A percentile compares a stretch with the other conserved stretches of the same genome.
Evolutionary conservation across 2,113 vertebrate species (phyloP).

Genomic region (Fregata magnificens): DNA sequence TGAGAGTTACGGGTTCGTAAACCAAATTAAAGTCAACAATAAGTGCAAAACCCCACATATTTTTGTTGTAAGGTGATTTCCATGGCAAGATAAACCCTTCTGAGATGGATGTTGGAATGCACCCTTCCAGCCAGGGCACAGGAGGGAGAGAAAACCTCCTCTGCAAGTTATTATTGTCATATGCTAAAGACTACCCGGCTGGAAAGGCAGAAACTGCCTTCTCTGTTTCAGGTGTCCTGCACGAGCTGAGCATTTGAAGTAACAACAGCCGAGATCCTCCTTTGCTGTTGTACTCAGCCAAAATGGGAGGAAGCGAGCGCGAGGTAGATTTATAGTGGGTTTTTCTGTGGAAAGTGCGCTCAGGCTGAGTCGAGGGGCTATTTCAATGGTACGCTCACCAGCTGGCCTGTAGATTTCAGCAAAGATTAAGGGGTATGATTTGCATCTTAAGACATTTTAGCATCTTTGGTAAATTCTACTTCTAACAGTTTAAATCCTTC

Average conservation of each 20-base stretch:
- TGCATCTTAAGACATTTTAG: background rate
- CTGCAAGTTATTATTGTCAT: background rate
- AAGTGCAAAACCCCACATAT: fast-evolving
- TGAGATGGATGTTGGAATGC: background rate
- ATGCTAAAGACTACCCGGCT: background rate
- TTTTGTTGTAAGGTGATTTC: background rate
- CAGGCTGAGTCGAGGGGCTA: background rate
- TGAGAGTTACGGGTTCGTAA: background rate
- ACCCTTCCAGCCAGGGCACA: background rate
- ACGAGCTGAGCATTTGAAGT: fast-evolving
- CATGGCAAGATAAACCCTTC: background rate
- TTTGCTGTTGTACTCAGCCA: background rate
- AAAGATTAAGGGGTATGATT: background rate
- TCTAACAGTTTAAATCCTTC: background rate
- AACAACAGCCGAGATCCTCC: background rate
- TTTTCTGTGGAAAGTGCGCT: background rate
- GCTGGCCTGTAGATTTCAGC: background rate
- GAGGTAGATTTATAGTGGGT: background rate
- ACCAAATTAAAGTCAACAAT: background rate
- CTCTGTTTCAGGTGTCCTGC: background rate
- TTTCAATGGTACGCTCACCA: fast-evolving
- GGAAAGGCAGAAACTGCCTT: background rate
- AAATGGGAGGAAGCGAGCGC: background rate
- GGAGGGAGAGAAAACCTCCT: background rate
- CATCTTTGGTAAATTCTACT: background rate